Evolutionary conservation across 2,797 vertebrate species (phyloP), one percentile per base, ranked within the genome.

Genomic region (Sebastes steindachneri): DNA sequence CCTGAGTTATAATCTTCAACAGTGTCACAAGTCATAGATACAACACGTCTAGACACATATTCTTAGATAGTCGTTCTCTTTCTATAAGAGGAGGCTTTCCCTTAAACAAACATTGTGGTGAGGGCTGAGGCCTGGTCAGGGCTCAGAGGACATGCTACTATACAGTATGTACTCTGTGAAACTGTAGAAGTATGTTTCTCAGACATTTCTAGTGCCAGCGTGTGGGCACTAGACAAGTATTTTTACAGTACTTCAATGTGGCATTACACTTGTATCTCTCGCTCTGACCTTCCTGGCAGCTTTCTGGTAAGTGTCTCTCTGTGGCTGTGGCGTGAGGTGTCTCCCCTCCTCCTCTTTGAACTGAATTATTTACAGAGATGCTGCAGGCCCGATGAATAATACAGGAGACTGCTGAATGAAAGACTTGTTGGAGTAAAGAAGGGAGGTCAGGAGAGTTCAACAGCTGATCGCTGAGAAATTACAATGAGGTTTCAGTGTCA

Each of bases 351-450:
- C 45, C 48, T 51, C 48, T 51, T 48, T 35, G 57, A 51, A 21
- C 69, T 91, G 71, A 90, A 91, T 91, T 79, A 93, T 92, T 92
- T 62, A 93, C 7, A 62, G 64, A 57, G 73, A 55, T 41, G 66
- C 77, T 83, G 70, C 71, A 63, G 58, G 60, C 23, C 17, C 23
- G 17, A 77, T 88, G 69, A 88, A 90, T 89, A 86, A 90, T 84
- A 63, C 68, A 85, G 70, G 69, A 33, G 54, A 23, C 55, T 17
- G 55, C 54, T 23, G 41, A 62, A 68, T 51, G 59, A 68, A 33
- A 68, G 64, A 69, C 55, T 68, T 54, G 74, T 77, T 14, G 3
- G 23, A 65, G 25, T 53, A 55, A 73, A 54, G 35, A 75, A 41
- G 23, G 23, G 23, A 79, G 35, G 72, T 58, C 59, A 35, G 45